These are phyloP conservation scores for Glomeris marginata DNA, from an alignment of 2,888 invertebrate genomes.

Conservation along the genomic window DNA sequence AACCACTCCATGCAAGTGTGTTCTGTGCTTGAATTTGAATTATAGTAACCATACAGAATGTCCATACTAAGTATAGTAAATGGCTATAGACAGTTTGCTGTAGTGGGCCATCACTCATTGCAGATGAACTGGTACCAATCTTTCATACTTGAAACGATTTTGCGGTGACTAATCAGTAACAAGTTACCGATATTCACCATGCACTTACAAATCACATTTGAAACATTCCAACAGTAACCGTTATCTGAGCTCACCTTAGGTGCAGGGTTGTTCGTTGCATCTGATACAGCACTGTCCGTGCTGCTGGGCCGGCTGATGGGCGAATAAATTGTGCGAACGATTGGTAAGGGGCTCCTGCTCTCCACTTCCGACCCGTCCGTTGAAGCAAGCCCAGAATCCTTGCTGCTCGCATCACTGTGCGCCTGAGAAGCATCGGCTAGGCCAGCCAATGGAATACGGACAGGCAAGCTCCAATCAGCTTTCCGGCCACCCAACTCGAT, in stretches of 20 bases:
- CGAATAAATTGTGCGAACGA: constrained; percentile 27
- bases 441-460: constrained; percentile 13
- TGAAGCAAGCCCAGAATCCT: constrained; percentile 13
- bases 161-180: no score
- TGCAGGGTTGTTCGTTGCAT: background rate
- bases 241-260: background rate
- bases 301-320: constrained; percentile 33
- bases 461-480: constrained; percentile 13
- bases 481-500: background rate
- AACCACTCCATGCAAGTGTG: no score
- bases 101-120: no score
- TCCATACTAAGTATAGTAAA: no score
- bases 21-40: no score
- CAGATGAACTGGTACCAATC: no score
- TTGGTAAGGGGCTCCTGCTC: constrained; percentile 20
- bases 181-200: no score
- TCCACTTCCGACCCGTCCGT: constrained; percentile 11
- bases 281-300: constrained; percentile 24
- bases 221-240: background rate
- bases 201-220: background rate
- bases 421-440: constrained; percentile 1
- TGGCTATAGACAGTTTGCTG: no score
- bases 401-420: constrained; percentile 9
- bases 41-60: no score
- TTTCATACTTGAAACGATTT: no score